Base-by-base conservation (phyloP, 2,888 invertebrate species). In the Octonoba sinensis region DNA sequence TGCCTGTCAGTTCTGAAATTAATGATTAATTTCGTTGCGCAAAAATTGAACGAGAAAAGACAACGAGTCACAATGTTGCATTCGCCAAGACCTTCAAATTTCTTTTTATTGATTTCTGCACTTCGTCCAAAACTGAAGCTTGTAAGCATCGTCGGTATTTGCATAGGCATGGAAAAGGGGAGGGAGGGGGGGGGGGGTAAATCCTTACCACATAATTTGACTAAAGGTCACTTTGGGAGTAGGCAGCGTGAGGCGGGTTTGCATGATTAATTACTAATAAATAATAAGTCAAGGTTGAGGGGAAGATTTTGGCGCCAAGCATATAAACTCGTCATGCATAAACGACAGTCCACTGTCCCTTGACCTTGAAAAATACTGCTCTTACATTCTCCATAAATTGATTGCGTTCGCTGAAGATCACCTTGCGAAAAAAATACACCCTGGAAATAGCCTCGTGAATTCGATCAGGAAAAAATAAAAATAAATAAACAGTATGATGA, bases 201-300 rank as follows among this genome's bases (percentile, higher is more conserved):
- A 65, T 18, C 12, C 16, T 20, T 49, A 54, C 36, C 49, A 72
- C 54, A 70, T 72, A 27, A 47, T 47, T 44, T 36, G 47, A 22
- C 22, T 36, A 67, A 67, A 75, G 75, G 75, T 75, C 75, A 62
- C 67, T 67, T 60, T 75, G 75, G 65, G 20, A 65, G 65, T 65
- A 22, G 46, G 49, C 3, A 46, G 36, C 36, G 16, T 56, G 36
- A 59, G 75, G 65, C 47, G 65, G 51, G 54, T 67, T 67, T 67
- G 51, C 60, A 75, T 67, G 67, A 75, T 75, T 67, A 75, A 75
- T 75, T 51, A 49, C 22, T 72, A 13, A 60, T 27, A 16, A 36
- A 47, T 74, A 74, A 65, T 66, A 57, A 75, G 75, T 75, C 75
- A 75, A 75, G 75, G 75, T 75, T 69, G 60, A 75, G 75, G 60